A percentile compares a stretch with the other conserved stretches of the same genome.
phyloP scores from a whole-genome alignment of 1,140 invertebrate species.

The Solen grandis region DNA sequence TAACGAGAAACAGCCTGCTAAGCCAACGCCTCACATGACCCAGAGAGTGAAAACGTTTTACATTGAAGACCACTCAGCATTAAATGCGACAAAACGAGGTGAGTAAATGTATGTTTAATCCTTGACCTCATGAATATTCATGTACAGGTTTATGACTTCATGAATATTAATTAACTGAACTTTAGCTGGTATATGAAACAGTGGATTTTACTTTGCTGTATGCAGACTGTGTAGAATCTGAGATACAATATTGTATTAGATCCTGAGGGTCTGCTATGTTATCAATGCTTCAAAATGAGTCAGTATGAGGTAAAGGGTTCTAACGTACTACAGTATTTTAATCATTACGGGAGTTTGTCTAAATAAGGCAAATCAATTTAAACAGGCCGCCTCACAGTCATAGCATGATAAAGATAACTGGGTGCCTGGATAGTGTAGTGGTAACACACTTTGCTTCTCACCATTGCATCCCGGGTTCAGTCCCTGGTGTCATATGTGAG shows the following conservation, averaged over 20 bases:
- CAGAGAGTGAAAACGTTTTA: conserved; percentile 51
- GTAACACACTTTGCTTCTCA: no score
- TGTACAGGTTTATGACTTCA: background rate
- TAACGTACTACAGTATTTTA: no score
- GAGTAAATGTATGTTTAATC: background rate
- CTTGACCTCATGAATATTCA: background rate
- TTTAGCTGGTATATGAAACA: background rate
- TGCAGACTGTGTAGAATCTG: background rate
- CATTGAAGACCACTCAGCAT: conserved; percentile 7
- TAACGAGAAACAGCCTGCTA: conserved; percentile 13
- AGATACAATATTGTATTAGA: background rate
- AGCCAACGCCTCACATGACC: conserved; percentile 2
- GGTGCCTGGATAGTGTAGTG: no score
- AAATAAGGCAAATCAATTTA: no score
- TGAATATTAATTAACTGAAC: background rate
- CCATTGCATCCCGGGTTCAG: no score
- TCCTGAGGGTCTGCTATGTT: no score
- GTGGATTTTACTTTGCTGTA: background rate
- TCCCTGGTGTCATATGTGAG: no score
- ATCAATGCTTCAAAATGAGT: no score
- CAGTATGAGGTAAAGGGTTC: no score
- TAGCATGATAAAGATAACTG: no score
- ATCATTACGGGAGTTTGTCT: no score
- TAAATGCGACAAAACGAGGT: background rate
- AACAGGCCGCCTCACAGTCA: no score